phyloP scores from a whole-genome alignment of 1,140 invertebrate genomes.

The Campodea augens region DNA sequence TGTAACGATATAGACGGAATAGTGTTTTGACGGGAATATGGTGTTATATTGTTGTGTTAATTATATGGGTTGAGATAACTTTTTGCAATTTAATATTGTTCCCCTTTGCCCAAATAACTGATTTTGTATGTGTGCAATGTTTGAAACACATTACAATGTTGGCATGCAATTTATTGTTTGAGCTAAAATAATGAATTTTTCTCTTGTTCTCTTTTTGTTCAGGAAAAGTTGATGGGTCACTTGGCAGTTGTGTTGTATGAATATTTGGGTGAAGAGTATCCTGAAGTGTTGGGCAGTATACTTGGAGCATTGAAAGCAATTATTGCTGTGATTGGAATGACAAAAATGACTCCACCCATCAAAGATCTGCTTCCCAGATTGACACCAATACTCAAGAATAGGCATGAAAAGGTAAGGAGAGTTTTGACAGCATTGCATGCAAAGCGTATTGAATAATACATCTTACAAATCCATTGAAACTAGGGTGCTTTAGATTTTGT shows the following conservation, averaged over 20 bases:
- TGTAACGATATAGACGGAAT: no score
- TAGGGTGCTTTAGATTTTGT: neutral
- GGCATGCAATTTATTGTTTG: no score
- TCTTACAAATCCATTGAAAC: neutral
- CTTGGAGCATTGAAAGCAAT: conserved; percentile 95
- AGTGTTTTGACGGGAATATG: no score
- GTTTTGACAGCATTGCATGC: conserved; percentile 13
- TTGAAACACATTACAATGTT: no score
- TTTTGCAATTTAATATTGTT: no score
- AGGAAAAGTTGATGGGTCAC: conserved; percentile 98
- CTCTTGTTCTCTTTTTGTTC: conserved; percentile 18
- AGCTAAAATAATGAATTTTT: no score
- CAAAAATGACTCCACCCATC: conserved; percentile 99
- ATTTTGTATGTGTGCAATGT: no score
- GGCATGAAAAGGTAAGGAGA: conserved; percentile 37
- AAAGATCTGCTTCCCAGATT: conserved; percentile 93
- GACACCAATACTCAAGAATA: conserved; percentile 94
- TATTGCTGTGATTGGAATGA: conserved; percentile 99
- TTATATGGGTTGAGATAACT: no score
- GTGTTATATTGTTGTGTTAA: no score
- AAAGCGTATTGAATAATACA: neutral
- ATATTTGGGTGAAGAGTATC: conserved; percentile 98
- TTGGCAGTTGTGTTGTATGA: conserved; percentile 98
- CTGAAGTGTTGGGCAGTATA: conserved; percentile 96
- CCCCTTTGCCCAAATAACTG: no score